These are phyloP conservation scores for Martes martes DNA, from an alignment of 2,113 vertebrate genomes.

Conservation along the genomic window DNA sequence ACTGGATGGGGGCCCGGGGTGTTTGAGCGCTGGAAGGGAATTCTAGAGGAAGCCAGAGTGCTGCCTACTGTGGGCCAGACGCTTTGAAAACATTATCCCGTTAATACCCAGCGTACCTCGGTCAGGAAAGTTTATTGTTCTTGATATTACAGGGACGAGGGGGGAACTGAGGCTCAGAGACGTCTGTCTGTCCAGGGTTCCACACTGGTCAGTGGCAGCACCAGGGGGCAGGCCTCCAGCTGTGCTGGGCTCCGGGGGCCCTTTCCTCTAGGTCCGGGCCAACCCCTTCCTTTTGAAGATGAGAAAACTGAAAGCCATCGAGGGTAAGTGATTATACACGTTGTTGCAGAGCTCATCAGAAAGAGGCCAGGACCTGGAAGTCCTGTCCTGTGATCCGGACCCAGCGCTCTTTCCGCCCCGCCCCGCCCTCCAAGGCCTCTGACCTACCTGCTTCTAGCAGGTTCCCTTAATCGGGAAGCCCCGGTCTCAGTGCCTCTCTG, in stretches of 20 bases:
- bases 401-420: background rate
- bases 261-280: background rate
- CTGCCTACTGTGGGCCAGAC: background rate
- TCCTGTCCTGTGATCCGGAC: background rate
- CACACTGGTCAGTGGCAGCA: background rate
- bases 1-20: constrained; percentile 23
- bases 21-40: background rate
- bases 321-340: constrained; percentile 25
- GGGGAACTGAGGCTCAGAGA: background rate
- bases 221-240: background rate
- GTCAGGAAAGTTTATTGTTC: background rate
- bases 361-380: background rate
- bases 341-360: background rate
- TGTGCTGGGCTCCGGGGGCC: background rate
- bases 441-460: background rate
- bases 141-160: background rate
- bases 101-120: background rate
- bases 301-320: background rate
- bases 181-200: background rate
- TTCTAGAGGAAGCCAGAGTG: background rate
- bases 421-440: background rate
- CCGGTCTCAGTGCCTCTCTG: background rate
- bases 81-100: constrained; percentile 18
- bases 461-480: background rate
- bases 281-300: constrained; percentile 30